Base-by-base conservation (phyloP, 92 coral and sea anemone species). In the Parazoanthus swiftii region DNA sequence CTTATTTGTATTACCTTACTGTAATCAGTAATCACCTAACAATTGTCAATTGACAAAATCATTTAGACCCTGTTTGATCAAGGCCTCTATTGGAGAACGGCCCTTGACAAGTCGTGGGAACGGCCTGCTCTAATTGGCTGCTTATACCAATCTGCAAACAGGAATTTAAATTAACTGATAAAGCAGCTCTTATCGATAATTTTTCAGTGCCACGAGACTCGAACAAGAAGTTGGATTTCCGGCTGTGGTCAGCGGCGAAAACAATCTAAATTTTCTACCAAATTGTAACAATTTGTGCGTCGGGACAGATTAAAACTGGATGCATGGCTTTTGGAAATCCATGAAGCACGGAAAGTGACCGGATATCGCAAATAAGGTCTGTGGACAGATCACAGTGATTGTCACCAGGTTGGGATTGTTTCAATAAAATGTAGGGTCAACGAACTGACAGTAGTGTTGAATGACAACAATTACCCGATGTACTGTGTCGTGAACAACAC, bases 71-170 rank as follows among this genome's bases (percentile, higher is more conserved):
- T 89, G 92, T 92, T 92, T 92, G 92, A 81, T 85, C 85, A 89
- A 59, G 46, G 51, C 75, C 86, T 74, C 93, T 89, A 94, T 92
- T 92, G 95, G 93, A 85, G 92, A 88, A 74, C 39, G 82, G 75
- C 59, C 80, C 80, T 43, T 92, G 97, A 94, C 97, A 94, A 94
- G 90, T 85, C 97, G 97, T 94, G 97, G 97, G 97, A 94, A 92
- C 93, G 84, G 86, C 67, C 86, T 56, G 36, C 44, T 87, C 80
- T 89, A 85, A 94, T 94, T 94, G 97, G 97, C 91, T 89, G 70
- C 67, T 85, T 84, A 48, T 84, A 71, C 77, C 79, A 26, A 84
- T 84, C 87, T 71, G n/a, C 66, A 84, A 84, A 84, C 77, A 84
- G 63, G 87, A 84, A 84, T 84, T 84, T 84, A 48, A 84, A 84